Base-by-base conservation (phyloP, 2,888 invertebrate genomes). In the Ophioninae sp. region DNA sequence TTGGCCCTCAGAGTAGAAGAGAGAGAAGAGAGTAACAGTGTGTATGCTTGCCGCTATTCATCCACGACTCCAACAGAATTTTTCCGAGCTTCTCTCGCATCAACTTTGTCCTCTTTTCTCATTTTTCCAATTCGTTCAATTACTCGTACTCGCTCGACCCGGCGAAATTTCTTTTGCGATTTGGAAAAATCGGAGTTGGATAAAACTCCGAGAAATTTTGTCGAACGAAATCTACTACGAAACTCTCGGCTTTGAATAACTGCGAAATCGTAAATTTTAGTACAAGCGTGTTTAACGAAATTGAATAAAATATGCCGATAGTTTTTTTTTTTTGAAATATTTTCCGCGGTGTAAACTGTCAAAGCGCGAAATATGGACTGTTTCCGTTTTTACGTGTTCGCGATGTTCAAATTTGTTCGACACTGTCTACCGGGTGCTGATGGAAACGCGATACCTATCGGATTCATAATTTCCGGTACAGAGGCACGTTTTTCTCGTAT, bases 381-480 rank as follows among this genome's bases (percentile, higher is more conserved):
- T 22, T 59, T 59, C 20, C 59, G 59, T 20, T 7, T 51, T 9
- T 6, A 13, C 17, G 22, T 22, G 20, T 22, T 59, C 22, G 20
- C 59, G 20, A n/a, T 74, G 17, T 44, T 44, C 9, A 74, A 64
- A 51, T 64, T 63, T 20, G 44, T n/a, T 20, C 23, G 37, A 44
- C 22, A 74, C 67, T 56, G 37, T 39, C 44, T 59, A 51, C 7
- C 41, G 6, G 0, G 10, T 17, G 37, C 7, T 30, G 30, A 41
- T 2, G n/a, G 6, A 51, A 37, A 20, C 59, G 30, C 17, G 41
- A 56, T 20, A 68, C 69, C 39, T 69, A 72, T 83, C 73, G 61
- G 64, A 81, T 74, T 84, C 82, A 80, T 67, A 64, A 84, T 82
- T 83, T 84, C 65, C 78, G 78, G 73, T 59, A 72, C 68, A 65